Evolutionary conservation across 2,113 vertebrate species (phyloP), one percentile per base, ranked within the genome.

Genomic region (Jaculus jaculus): DNA sequence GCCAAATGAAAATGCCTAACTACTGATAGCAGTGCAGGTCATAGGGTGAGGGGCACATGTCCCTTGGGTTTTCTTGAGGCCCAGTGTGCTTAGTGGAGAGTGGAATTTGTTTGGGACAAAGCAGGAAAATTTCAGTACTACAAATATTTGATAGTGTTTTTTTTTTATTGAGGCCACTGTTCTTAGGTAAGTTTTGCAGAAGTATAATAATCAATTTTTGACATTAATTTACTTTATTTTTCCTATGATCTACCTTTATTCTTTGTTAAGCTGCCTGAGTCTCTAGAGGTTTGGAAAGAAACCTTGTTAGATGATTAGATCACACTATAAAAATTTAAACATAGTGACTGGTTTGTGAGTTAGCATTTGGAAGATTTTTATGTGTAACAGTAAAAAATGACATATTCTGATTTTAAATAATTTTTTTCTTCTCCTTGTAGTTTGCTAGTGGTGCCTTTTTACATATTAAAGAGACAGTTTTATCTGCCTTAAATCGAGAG

Each of bases 381-480:
- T 81, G 24, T 93, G 13, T 93, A 87, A 82, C 1, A 58, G 47
- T 92, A 90, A 81, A 78, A 95, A 87, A 94, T 92, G 39, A 80
- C 87, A 51, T 82, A 42, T 94, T 86, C 18, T 60, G 26, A 34
- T 68, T 91, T 88, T 80, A 87, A 92, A 90, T 58, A 60, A 68
- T 65, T 83, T 37, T 89, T 95, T 90, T 92, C 1, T 37, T 73
- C 63, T 80, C 72, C 51, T 24, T 92, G 34, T 95, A 99, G 99
- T 98, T 99, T 98, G 99, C 99, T 37, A 99, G 99, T 61, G 99
- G 99, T 95, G 99, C 99, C 69, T 99, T 99, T 93, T 98, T 99
- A 72, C 99, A 99, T 97, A 99, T 99, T 96, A 99, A 99, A 98
- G 99, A 99, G 97, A 99, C 99, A 0, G 99, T 99, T 92, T 97